A percentile compares a stretch with the other conserved stretches of the same genome.
These are phyloP conservation scores for Rhineura floridana DNA, from an alignment of 2,113 vertebrate species.

Conservation along the genomic window DNA sequence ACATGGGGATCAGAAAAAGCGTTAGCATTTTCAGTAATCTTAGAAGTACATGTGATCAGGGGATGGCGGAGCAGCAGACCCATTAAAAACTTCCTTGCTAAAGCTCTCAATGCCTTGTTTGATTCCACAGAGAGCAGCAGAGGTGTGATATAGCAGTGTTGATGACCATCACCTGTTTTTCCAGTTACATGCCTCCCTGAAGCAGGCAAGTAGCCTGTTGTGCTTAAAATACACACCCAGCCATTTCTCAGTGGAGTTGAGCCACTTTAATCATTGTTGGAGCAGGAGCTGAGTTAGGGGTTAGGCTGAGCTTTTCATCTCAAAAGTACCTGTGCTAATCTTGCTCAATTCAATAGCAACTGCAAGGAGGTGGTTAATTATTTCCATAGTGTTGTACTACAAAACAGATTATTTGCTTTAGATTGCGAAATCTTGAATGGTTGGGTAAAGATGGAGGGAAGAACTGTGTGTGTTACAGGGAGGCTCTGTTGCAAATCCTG, in stretches of 20 bases:
- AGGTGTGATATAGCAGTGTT: not conserved
- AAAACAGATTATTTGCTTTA: not conserved
- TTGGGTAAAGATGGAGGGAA: not conserved
- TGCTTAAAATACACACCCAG: not conserved
- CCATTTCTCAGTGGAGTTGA: not conserved
- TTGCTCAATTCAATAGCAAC: not conserved
- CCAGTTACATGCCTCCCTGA: not conserved
- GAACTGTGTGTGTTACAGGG: not conserved
- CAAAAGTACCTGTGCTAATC: not conserved
- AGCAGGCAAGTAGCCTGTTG: not conserved
- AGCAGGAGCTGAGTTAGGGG: not conserved
- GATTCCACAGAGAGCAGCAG: not conserved
- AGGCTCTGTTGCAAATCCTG: not conserved
- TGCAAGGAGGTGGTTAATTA: not conserved
- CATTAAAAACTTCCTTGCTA: not conserved
- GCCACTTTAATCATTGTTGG: not conserved
- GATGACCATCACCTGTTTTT: not conserved
- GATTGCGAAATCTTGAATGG: not conserved
- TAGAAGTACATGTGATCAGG: not conserved
- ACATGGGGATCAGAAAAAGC: not conserved
- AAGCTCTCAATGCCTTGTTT: not conserved
- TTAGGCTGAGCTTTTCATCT: not conserved
- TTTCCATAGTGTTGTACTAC: not conserved
- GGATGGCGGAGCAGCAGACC: too few relatives aligned
- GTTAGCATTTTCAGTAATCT: not conserved